Conservation (phyloP, 2,797 vertebrate genomes). For the Epinephelus malabaricus region DNA sequence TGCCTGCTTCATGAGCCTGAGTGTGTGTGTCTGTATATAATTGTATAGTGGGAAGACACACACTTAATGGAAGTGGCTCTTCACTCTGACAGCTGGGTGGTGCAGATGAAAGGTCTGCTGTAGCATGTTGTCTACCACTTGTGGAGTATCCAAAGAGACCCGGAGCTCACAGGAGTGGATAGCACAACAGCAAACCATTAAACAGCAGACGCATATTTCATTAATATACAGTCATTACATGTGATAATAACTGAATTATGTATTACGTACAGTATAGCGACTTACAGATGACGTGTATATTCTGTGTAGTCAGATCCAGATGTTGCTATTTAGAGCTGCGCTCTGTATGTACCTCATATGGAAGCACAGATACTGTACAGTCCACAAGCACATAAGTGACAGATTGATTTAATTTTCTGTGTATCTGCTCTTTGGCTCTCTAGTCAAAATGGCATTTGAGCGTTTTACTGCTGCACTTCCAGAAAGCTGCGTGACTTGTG, state of each 20-base stretch:
- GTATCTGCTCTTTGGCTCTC: slow-evolving; percentile 32
- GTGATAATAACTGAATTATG: not conserved
- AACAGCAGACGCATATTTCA: slow-evolving; percentile 16
- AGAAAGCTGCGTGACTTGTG: not conserved
- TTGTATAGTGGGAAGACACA: slow-evolving; percentile 81
- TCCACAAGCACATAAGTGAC: slow-evolving; percentile 18
- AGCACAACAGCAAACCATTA: slow-evolving; percentile 7
- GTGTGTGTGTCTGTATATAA: slow-evolving; percentile 74
- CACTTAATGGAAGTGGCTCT: slow-evolving; percentile 85
- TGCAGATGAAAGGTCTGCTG: slow-evolving; percentile 80
- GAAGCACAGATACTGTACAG: not conserved
- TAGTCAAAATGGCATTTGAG: not conserved
- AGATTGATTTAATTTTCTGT: slow-evolving; percentile 13
- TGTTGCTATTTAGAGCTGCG: slow-evolving; percentile 8
- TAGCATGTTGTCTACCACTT: slow-evolving; percentile 77
- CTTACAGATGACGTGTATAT: not conserved
- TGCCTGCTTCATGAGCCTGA: slow-evolving; percentile 48
- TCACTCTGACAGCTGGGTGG: slow-evolving; percentile 80
- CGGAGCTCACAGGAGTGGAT: slow-evolving; percentile 38
- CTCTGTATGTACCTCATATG: not conserved
- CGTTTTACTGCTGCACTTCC: not conserved
- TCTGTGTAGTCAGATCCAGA: not conserved
- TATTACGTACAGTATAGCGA: not conserved
- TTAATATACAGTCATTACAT: not conserved
- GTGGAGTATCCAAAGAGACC: slow-evolving; percentile 72